Evolutionary conservation across 1,140 invertebrate species (phyloP).

Genomic region (Aculops lycopersici): DNA sequence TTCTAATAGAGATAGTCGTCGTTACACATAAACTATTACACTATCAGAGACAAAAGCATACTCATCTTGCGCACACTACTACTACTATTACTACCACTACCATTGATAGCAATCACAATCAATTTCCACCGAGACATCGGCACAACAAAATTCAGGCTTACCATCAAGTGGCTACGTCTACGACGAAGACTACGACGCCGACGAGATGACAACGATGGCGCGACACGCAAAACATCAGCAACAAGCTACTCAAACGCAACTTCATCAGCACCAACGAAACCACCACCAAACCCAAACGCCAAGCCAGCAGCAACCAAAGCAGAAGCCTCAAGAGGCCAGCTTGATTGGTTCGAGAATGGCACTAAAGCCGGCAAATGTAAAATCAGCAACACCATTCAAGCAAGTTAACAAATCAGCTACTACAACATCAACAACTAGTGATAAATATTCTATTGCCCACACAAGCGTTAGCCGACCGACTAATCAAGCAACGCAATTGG

Average conservation of each 20-base stretch:
- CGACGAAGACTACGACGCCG: neutral
- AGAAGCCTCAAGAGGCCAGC: no score
- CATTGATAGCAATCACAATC: neutral
- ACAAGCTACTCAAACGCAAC: constrained; percentile 2
- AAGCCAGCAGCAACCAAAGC: neutral
- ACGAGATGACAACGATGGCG: neutral
- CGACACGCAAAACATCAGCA: constrained; percentile 3
- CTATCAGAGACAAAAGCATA: neutral
- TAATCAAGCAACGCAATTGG: neutral
- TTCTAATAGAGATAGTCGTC: neutral
- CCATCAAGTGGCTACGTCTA: neutral
- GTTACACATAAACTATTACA: neutral
- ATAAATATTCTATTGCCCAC: neutral
- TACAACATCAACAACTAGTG: neutral
- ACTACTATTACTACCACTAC: neutral
- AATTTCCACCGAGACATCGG: neutral
- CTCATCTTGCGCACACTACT: neutral
- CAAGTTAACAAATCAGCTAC: neutral
- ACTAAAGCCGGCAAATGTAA: neutral
- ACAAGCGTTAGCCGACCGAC: neutral
- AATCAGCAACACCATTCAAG: neutral
- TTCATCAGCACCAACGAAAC: neutral
- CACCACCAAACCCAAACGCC: neutral
- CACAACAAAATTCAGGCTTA: neutral
- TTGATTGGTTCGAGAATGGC: no score